Base-by-base conservation (phyloP, 2,797 vertebrate species). In the Sparidentex hasta region DNA sequence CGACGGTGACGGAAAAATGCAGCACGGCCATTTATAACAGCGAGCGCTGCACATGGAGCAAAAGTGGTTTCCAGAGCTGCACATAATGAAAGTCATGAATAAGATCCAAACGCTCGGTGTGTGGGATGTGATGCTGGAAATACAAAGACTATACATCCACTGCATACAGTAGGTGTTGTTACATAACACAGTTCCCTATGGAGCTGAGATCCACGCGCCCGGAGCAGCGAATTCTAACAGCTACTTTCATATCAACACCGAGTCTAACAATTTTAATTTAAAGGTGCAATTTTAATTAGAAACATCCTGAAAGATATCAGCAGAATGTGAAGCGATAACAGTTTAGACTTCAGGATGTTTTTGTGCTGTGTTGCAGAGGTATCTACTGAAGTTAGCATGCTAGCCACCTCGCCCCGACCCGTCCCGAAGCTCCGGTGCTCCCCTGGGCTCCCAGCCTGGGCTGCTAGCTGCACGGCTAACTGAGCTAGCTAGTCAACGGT, bases 41-140 rank as follows among this genome's bases (percentile, higher is more conserved):
- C 59, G 76, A 75, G 61, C 51, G 59, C 68, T 68, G 73, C 63
- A 57, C 66, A 65, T 52, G 54, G 71, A 78, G 62, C 71, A 65
- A 71, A 83, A 83, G 71, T 50, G 57, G 46, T 65, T 86, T 74
- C 66, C 64, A 68, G 76, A 83, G 75, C 77, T 71, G 70, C 20
- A 14, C 64, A 65, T 88, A 86, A 91, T 91, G 85, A 88, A 90
- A 90, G 84, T 85, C 84, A 83, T 87, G 85, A 93, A 90, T 93
- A 89, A 88, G 91, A 85, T 69, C 77, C 67, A 67, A 71, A 64
- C 44, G 5, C 38, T 67, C 23, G 7, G 17, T 59, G 51, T 74
- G 70, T 62, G 50, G 57, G 51, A 58, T 38, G 47, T 33, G 47
- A 43, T 21, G 46, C 64, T 59, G 61, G 62, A 38, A 80, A 84